These are phyloP conservation scores for Gymnorhina tibicen DNA, from an alignment of 2,113 vertebrate species.

Conservation along the genomic window DNA sequence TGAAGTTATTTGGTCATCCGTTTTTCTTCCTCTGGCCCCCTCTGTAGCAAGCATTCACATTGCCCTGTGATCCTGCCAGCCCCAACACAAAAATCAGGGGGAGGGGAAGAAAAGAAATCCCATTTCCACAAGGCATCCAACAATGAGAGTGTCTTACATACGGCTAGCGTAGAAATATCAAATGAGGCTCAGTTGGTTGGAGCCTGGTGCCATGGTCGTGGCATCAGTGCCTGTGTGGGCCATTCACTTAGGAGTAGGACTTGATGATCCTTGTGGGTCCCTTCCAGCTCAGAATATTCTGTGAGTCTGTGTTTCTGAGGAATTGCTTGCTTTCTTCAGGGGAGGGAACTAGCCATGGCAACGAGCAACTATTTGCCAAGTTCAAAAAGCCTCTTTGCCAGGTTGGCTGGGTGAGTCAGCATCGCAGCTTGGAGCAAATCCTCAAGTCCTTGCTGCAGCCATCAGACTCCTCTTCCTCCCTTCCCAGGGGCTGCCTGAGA, in stretches of 20 bases:
- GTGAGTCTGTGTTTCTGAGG: neutral
- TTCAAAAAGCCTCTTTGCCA: neutral
- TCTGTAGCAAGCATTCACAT: neutral
- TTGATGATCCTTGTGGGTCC: neutral
- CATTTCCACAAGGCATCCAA: neutral
- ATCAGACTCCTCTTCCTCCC: neutral
- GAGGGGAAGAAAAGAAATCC: neutral
- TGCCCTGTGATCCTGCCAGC: neutral
- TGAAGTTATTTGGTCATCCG: conserved; percentile 26
- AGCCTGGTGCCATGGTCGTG: neutral
- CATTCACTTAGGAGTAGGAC: neutral
- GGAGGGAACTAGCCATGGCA: neutral
- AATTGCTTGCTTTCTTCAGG: neutral
- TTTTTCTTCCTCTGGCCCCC: neutral
- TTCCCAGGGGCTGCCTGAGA: neutral
- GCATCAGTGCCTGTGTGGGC: neutral
- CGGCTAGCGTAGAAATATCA: accelerated
- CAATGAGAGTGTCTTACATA: neutral
- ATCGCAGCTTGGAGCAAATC: neutral
- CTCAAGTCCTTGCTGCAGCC: neutral
- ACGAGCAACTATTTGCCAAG: neutral
- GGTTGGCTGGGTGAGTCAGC: neutral
- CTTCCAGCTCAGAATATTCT: neutral
- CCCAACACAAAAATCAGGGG: neutral
- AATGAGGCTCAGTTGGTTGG: neutral